Conservation (phyloP, 2,113 vertebrate species). For the Ia io region DNA sequence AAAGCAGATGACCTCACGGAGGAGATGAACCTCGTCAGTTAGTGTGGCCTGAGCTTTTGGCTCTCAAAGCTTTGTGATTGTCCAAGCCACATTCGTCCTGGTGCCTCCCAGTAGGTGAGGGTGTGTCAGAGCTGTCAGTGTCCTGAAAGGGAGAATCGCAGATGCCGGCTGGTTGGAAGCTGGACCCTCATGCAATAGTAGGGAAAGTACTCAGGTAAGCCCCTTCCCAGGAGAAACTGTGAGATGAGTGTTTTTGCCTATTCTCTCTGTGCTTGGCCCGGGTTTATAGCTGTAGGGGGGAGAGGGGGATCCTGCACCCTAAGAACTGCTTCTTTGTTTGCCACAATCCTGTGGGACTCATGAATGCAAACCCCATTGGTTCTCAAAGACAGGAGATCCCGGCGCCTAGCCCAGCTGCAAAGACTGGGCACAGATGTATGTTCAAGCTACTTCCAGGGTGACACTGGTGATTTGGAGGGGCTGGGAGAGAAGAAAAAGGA, state of each 20-base stretch:
- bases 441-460: not conserved
- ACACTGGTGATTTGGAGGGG: not conserved
- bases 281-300: not conserved
- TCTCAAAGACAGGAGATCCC: not conserved
- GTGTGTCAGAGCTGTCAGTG: not conserved
- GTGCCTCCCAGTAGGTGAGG: not conserved
- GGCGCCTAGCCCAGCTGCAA: not conserved
- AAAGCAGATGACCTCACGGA: not conserved
- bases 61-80: not conserved
- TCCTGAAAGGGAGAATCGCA: not conserved
- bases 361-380: not conserved
- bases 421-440: not conserved
- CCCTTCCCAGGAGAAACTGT: not conserved
- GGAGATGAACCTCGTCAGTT: not conserved
- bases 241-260: not conserved
- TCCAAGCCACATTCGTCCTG: not conserved
- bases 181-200: not conserved
- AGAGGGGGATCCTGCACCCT: not conserved
- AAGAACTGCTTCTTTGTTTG: not conserved
- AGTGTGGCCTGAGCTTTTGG: not conserved
- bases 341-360: not conserved
- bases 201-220: not conserved
- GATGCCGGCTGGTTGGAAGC: not conserved
- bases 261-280: not conserved
- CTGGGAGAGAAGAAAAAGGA: not conserved